Base-by-base conservation (phyloP, 2,797 vertebrate species). In the Dermochelys coriacea region DNA sequence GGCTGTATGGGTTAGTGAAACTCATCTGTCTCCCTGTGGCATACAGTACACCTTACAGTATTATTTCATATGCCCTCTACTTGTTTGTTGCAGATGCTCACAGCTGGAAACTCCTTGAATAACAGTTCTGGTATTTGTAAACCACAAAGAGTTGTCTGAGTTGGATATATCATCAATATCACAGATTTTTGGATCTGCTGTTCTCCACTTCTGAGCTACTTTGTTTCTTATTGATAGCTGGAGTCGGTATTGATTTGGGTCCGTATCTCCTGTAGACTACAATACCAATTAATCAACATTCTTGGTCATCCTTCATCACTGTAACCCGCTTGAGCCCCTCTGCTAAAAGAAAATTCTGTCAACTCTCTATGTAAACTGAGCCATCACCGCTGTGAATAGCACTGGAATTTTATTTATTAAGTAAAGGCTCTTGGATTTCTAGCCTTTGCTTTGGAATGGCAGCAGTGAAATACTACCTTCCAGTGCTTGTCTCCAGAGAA, bases 401-500 rank as follows among this genome's bases (percentile, higher is more conserved):
- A 51, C 91, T 97, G 95, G 95, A 74, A 90, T 95, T 96, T 94
- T 96, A 96, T 96, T 96, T 95, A 91, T 97, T 86, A 88, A 96
- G 96, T 91, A 89, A 96, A 96, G 91, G 93, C 89, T 95, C 96
- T 94, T 96, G 96, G 87, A 96, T 97, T 97, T 97, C 94, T 80
- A 55, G 34, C 82, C 90, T 84, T 94, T 87, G 80, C 94, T 93
- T 88, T 94, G 95, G 96, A 98, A 96, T 89, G 94, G 97, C 96
- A 94, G 95, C 88, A 55, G 21, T 84, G 98, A 98, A 98, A 98
- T 91, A 84, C 86, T 96, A 98, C 95, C 97, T 95, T 93, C 34
- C 23, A 37, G 34, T 8, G 89, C 27, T 78, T 94, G 94, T 98
- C 97, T 94, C 96, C 21, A 75, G 97, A 90, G 96, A 94, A 84